Percentiles rank a stretch among this genome's conserved stretches.
Evolutionary conservation across 1,140 invertebrate species (phyloP).

Genomic region (Gryllus bimaculatus): DNA sequence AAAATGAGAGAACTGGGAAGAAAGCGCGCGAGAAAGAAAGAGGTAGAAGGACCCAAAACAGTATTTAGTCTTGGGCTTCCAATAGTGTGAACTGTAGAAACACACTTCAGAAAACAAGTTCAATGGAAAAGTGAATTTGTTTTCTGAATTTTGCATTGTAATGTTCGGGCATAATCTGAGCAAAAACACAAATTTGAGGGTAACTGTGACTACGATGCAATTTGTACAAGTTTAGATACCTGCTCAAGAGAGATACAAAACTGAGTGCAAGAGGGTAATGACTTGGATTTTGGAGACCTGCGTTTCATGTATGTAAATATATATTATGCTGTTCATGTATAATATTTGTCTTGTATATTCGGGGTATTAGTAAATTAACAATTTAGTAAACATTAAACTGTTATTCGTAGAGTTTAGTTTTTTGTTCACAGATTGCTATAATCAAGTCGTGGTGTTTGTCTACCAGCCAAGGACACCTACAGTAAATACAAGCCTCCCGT

Average conservation of each 20-base stretch:
- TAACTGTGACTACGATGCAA: neutral
- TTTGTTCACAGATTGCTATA: constrained; percentile 1
- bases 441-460: neutral
- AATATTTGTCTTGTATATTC: constrained; percentile 2
- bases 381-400: neutral
- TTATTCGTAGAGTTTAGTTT: neutral
- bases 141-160: neutral
- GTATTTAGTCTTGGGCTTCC: neutral
- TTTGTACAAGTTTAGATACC: neutral
- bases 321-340: neutral
- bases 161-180: neutral
- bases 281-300: neutral
- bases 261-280: neutral
- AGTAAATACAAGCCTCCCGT: neutral
- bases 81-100: neutral
- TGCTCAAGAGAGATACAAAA: neutral
- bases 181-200: neutral
- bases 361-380: neutral
- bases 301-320: neutral
- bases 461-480: neutral
- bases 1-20: neutral
- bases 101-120: neutral
- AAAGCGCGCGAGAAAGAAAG: neutral
- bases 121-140: neutral
- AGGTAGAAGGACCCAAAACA: constrained; percentile 1